Conservation (phyloP, 2,113 vertebrate genomes). For the Gymnobelideus leadbeateri region DNA sequence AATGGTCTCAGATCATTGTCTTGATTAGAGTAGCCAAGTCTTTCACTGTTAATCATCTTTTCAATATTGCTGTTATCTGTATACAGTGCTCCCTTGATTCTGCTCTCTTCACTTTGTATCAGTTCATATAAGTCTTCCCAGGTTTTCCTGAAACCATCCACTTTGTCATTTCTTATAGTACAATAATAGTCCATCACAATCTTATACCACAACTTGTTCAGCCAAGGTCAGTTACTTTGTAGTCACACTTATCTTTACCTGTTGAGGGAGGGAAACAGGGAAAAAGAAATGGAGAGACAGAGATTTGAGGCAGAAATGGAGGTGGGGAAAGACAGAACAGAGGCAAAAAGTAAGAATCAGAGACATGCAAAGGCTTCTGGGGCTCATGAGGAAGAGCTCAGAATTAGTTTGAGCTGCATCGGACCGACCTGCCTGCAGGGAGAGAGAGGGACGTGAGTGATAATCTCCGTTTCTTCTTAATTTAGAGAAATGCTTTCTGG, state of each 20-base stretch:
- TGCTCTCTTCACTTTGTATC: background rate
- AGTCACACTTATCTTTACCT: background rate
- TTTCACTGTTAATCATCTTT: background rate
- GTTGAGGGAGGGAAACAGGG: background rate
- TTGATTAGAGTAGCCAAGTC: background rate
- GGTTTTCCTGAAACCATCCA: background rate
- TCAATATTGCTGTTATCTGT: background rate
- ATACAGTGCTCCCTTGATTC: background rate
- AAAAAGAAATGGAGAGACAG: background rate
- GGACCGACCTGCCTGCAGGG: background rate
- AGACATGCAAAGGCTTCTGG: background rate
- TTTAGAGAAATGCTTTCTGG: background rate
- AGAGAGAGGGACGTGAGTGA: background rate
- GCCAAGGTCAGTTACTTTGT: background rate
- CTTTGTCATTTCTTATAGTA: background rate
- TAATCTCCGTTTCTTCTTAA: background rate
- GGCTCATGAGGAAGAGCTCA: background rate
- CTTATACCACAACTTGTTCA: background rate
- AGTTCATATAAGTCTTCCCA: background rate
- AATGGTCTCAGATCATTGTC: background rate
- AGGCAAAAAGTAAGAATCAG: background rate
- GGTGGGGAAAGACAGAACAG: background rate
- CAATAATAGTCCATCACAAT: background rate
- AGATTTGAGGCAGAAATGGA: background rate
- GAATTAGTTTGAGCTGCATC: background rate